Conservation (phyloP, 2,113 vertebrate species). For the Ictalurus furcatus region DNA sequence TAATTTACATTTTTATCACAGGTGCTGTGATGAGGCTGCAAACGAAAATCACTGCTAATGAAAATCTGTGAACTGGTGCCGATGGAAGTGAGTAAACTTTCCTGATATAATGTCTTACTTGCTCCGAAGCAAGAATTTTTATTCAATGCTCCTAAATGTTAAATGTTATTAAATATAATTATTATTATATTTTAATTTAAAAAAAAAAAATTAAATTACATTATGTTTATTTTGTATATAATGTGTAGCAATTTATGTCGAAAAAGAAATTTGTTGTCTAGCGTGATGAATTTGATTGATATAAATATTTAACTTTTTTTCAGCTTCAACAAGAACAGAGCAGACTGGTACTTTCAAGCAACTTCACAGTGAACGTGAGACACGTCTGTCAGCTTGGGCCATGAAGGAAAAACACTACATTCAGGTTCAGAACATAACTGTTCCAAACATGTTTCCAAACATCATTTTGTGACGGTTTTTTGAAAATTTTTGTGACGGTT, state of each 20-base stretch:
- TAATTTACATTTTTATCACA: not conserved
- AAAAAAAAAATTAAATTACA: not conserved
- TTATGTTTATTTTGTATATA: not conserved
- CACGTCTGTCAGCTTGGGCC: not conserved
- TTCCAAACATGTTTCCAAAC: too few relatives aligned
- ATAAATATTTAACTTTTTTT: not conserved
- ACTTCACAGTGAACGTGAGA: conserved; percentile 13
- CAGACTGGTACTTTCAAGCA: not conserved
- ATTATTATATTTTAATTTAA: too few relatives aligned
- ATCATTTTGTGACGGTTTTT: too few relatives aligned
- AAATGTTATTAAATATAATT: too few relatives aligned
- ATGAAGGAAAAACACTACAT: not conserved
- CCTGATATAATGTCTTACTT: not conserved
- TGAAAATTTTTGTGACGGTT: too few relatives aligned
- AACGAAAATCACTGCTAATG: not conserved
- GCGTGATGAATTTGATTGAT: too few relatives aligned
- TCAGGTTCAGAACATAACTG: too few relatives aligned
- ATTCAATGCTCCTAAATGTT: too few relatives aligned
- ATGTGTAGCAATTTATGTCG: not conserved
- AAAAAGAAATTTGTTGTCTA: not conserved
- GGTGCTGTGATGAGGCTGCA: not conserved
- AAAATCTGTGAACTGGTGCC: not conserved
- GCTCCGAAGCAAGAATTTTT: not conserved
- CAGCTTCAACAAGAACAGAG: conserved; percentile 21
- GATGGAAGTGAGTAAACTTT: not conserved